Conservation (phyloP, 2,888 invertebrate genomes). For the Keiferia lycopersicella region DNA sequence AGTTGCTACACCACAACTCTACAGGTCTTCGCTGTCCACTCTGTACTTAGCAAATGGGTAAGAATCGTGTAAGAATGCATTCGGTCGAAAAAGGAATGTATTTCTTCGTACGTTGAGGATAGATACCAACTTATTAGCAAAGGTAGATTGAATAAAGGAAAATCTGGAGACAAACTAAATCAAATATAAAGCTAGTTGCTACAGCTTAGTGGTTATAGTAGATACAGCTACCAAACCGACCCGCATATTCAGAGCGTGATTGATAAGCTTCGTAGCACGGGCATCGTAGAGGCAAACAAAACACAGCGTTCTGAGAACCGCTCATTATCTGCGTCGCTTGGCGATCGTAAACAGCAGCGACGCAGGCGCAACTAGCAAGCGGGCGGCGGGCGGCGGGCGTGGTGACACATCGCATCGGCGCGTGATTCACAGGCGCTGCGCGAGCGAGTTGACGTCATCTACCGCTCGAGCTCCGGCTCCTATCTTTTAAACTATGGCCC, state of each 20-base stretch:
- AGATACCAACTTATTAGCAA: too few species aligned
- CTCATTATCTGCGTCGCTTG: conserved; percentile 48
- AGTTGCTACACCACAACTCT: conserved; percentile 54
- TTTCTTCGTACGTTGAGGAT: too few species aligned
- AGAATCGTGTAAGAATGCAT: not conserved
- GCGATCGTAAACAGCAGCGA: conserved; percentile 50
- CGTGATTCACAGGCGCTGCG: conserved; percentile 67
- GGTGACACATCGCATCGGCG: conserved; percentile 67
- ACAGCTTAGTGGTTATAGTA: not conserved
- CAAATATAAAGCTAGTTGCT: too few species aligned
- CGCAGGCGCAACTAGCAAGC: conserved; percentile 13
- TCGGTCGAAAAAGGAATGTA: too few species aligned
- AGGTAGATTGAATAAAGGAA: too few species aligned
- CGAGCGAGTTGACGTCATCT: conserved; percentile 70
- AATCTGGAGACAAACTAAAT: too few species aligned
- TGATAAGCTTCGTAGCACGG: conserved; percentile 29
- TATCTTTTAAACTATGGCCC: conserved; percentile 47
- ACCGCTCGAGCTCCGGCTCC: conserved; percentile 53
- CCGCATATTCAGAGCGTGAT: conserved; percentile 28
- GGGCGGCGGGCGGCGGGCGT: too few species aligned
- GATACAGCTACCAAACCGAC: not conserved
- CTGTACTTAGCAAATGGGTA: conserved; percentile 47
- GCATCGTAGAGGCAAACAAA: conserved; percentile 40
- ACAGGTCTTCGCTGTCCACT: conserved; percentile 42
- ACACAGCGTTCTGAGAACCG: conserved; percentile 51